Percentiles rank a stretch among this genome's conserved stretches.
These are phyloP conservation scores for Subacronicta megacephala DNA, from an alignment of 2,888 invertebrate genomes.

Conservation along the genomic window DNA sequence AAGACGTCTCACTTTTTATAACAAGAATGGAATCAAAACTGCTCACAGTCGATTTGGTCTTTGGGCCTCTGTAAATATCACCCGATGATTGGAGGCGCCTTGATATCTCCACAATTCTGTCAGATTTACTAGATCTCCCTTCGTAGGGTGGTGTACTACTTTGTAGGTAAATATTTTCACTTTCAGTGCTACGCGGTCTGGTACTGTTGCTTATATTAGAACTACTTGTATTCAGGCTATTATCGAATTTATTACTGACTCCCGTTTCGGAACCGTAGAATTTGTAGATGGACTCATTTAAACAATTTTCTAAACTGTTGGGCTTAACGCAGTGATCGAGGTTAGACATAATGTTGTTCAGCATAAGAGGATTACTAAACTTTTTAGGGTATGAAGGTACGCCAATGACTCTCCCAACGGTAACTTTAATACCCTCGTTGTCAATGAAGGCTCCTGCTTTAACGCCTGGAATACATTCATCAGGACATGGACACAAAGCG, in stretches of 20 bases:
- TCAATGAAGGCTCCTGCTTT: conserved; percentile 72
- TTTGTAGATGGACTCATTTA: neutral
- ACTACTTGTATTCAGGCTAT: neutral
- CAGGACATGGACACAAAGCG: conserved; percentile 72
- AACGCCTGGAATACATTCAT: conserved; percentile 74
- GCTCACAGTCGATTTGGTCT: conserved; percentile 25
- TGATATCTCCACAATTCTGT: conserved; percentile 7
- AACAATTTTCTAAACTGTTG: neutral
- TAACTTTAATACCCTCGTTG: conserved; percentile 78
- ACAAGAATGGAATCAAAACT: conserved; percentile 61
- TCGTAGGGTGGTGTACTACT: conserved; percentile 17
- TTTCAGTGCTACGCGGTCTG: conserved; percentile 17
- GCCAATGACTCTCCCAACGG: conserved; percentile 71
- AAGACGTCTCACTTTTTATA: conserved; percentile 63
- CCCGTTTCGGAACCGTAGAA: neutral
- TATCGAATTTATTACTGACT: neutral
- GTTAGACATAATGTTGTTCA: conserved; percentile 2
- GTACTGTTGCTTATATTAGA: conserved; percentile 6
- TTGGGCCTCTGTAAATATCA: neutral
- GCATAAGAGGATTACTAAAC: neutral
- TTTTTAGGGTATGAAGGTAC: conserved; percentile 56
- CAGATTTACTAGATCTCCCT: conserved; percentile 7
- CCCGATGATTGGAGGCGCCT: neutral
- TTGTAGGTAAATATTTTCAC: conserved; percentile 12
- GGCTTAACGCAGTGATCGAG: neutral